phyloP scores from a whole-genome alignment of 1,140 invertebrate species.

The Brachionus sp. region DNA sequence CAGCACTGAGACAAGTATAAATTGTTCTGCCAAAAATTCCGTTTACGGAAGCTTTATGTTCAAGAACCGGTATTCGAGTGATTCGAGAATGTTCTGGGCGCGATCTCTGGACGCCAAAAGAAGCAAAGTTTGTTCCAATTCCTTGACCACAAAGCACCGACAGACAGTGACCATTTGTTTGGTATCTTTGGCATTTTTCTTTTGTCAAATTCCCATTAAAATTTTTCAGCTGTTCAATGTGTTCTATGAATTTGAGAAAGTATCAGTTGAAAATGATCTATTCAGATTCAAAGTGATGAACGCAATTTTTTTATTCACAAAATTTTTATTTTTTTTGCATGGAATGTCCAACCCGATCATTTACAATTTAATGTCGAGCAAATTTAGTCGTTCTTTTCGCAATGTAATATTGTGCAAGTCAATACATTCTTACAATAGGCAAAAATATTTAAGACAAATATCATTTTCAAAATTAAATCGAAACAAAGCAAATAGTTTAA shows the following conservation, averaged over 20 bases:
- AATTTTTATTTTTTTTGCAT: conserved; percentile 47
- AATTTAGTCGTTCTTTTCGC: conserved; percentile 48
- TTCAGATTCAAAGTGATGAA: neutral
- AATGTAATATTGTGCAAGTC: conserved; percentile 23
- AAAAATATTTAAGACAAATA: neutral
- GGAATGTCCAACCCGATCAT: conserved; percentile 42
- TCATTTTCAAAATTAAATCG: neutral
- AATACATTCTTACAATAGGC: neutral
- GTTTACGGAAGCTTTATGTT: neutral
- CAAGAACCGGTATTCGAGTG: neutral
- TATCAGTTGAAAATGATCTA: neutral
- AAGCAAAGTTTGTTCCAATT: neutral
- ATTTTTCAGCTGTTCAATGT: conserved; percentile 23
- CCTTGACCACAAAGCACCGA: neutral
- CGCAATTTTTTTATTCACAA: neutral
- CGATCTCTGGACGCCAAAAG: neutral
- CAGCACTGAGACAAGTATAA: neutral
- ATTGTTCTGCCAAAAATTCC: neutral
- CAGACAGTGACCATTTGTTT: conserved; percentile 42
- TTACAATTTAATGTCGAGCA: conserved; percentile 50
- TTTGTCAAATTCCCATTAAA: conserved; percentile 41
- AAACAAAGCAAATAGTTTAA: neutral
- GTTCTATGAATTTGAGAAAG: neutral
- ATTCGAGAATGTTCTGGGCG: neutral
- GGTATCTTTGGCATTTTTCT: conserved; percentile 35